These are phyloP conservation scores for Engystomops pustulosus DNA, from an alignment of 2,113 vertebrate species.

Conservation along the genomic window DNA sequence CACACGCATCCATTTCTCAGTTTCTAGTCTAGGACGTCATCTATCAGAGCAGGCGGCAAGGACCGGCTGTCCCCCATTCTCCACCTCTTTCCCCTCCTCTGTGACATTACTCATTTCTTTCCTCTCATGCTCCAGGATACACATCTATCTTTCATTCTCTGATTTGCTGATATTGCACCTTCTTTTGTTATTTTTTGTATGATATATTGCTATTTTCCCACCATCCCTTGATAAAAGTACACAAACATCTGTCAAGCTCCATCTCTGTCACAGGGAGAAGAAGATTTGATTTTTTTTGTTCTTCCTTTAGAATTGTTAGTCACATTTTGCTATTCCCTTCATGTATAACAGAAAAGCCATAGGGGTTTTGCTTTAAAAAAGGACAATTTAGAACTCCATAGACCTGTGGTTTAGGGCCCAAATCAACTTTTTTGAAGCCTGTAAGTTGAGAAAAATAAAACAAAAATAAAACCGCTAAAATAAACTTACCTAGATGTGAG, in stretches of 20 bases:
- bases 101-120: constrained; percentile 45
- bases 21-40: neutral
- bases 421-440: no score
- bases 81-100: constrained; percentile 24
- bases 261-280: constrained; percentile 13
- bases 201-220: constrained; percentile 32
- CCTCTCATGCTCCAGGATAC: constrained; percentile 26
- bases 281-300: neutral
- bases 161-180: constrained; percentile 50
- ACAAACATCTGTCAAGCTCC: constrained; percentile 26
- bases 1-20: constrained; percentile 28
- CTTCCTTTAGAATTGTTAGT: neutral
- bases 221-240: constrained; percentile 33
- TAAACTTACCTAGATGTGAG: no score
- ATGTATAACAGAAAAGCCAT: neutral
- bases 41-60: neutral
- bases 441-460: no score
- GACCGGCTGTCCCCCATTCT: constrained; percentile 20
- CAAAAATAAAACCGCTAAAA: no score
- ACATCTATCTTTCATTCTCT: constrained; percentile 39
- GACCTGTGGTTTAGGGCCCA: no score
- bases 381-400: no score
- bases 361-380: neutral
- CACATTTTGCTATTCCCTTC: neutral
- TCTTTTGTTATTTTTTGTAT: constrained; percentile 48